Evolutionary conservation across 2,797 vertebrate genomes (phyloP).

Genomic region (Sebastes hubbsi): DNA sequence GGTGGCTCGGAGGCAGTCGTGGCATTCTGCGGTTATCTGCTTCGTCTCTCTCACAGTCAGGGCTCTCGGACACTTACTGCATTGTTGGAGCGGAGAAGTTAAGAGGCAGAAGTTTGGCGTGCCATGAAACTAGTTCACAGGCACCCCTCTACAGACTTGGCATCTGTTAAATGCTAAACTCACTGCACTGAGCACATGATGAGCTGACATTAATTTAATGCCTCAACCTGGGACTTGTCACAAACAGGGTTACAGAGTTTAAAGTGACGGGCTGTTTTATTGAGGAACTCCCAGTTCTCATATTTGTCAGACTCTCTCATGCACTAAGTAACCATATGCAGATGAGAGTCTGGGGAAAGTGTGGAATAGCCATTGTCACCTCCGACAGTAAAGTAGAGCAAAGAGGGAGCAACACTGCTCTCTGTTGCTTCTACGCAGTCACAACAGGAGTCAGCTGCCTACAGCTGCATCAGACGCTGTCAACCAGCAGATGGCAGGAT

Average conservation of each 20-base stretch:
- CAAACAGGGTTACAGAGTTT: constrained; percentile 12
- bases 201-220: constrained; percentile 13
- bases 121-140: constrained; percentile 21
- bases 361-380: background rate
- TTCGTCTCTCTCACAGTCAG: constrained; percentile 29
- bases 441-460: background rate
- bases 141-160: constrained; percentile 30
- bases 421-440: constrained; percentile 34
- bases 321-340: background rate
- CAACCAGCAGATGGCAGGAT: constrained; percentile 59
- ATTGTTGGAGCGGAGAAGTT: constrained; percentile 49
- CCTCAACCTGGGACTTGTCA: background rate
- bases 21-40: constrained; percentile 54
- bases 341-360: constrained; percentile 6
- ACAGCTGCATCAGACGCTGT: constrained; percentile 1
- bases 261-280: constrained; percentile 7
- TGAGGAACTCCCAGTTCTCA: background rate
- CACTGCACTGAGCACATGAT: constrained; percentile 13
- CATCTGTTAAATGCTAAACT: constrained; percentile 3
- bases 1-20: constrained; percentile 21
- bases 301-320: constrained; percentile 6
- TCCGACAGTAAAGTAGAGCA: background rate
- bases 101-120: constrained; percentile 31
- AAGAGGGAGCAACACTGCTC: constrained; percentile 37
- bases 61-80: constrained; percentile 39